Conservation (phyloP, 2,113 vertebrate species). For the Rhinichthys klamathensis region DNA sequence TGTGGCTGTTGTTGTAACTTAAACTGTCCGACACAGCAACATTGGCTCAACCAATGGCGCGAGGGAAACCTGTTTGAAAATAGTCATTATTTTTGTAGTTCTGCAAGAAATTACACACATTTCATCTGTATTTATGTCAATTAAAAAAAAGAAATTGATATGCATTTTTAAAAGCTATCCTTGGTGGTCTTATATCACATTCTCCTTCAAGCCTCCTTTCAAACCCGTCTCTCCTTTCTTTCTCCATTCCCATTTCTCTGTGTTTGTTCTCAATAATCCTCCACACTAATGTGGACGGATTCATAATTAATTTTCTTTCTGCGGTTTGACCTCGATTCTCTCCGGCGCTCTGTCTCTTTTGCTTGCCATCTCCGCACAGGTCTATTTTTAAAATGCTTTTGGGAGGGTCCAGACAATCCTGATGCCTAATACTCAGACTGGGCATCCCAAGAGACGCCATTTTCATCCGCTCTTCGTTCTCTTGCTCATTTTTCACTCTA, state of each 20-base stretch:
- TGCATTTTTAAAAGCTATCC: not conserved
- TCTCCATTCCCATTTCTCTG: conserved; percentile 1
- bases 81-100: not conserved
- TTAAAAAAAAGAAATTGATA: not conserved
- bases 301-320: conserved; percentile 42
- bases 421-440: conserved; percentile 60
- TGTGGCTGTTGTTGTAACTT: not conserved
- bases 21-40: not conserved
- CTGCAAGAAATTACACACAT: not conserved
- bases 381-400: conserved; percentile 73
- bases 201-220: conserved; percentile 23
- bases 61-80: not conserved
- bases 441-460: conserved; percentile 48
- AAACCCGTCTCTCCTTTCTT: not conserved
- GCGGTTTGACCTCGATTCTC: conserved; percentile 38
- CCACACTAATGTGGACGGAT: conserved; percentile 26
- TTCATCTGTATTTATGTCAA: not conserved
- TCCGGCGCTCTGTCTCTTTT: conserved; percentile 24
- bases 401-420: conserved; percentile 65
- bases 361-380: conserved; percentile 62
- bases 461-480: conserved; percentile 22
- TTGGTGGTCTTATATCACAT: not conserved
- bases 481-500: conserved; percentile 23
- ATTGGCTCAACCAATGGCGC: not conserved
- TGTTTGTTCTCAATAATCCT: conserved; percentile 32